phyloP scores from a whole-genome alignment of 2,797 vertebrate genomes.

The Enteromius mattozi region DNA sequence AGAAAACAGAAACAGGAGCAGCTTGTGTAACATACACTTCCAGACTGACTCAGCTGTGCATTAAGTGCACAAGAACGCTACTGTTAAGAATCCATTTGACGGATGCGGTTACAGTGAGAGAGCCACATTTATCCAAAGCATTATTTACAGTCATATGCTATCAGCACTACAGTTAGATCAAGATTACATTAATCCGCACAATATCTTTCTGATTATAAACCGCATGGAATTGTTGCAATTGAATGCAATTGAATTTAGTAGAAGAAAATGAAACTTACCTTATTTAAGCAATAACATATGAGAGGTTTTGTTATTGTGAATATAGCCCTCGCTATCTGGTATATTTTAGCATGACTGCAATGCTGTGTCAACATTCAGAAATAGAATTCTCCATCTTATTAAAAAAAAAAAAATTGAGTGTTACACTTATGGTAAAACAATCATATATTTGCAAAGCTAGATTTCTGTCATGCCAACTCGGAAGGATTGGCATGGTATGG shows the following conservation, averaged over 20 bases:
- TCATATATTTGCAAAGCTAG: no score
- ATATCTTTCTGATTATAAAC: not conserved
- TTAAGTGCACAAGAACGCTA: conserved; percentile 45
- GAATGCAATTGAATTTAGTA: not conserved
- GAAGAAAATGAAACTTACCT: not conserved
- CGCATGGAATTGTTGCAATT: not conserved
- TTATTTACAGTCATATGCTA: not conserved
- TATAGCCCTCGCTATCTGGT: not conserved
- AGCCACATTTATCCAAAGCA: conserved; percentile 26
- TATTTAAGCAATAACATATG: not conserved
- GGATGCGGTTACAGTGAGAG: conserved; percentile 26
- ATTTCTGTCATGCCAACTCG: no score
- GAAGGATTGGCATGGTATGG: no score
- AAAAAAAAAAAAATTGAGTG: no score
- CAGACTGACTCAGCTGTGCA: conserved; percentile 43
- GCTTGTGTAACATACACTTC: conserved; percentile 62
- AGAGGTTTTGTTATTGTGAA: not conserved
- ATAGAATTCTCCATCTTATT: no score
- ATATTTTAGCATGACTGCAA: not conserved
- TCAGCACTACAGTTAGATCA: not conserved
- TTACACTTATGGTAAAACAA: no score
- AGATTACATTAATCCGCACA: not conserved
- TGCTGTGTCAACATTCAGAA: not conserved
- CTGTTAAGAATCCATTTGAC: conserved; percentile 48
- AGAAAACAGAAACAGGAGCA: conserved; percentile 58